These are phyloP conservation scores for Brachypteracias leptosomus DNA, from an alignment of 2,113 vertebrate species.

Conservation along the genomic window DNA sequence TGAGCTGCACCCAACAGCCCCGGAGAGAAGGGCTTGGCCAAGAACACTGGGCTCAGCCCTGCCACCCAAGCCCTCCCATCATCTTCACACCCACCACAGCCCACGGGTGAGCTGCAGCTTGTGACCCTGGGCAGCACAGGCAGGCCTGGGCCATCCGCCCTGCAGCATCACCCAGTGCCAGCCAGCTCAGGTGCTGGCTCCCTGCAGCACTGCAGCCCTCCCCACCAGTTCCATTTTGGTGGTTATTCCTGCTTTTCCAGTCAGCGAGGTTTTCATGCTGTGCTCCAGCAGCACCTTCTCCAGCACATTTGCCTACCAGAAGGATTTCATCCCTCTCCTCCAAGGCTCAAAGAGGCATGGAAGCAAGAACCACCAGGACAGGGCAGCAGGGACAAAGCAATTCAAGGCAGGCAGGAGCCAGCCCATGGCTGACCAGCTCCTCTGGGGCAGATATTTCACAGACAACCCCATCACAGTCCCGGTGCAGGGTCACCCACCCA, in stretches of 20 bases:
- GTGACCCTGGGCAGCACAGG: neutral
- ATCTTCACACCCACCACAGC: neutral
- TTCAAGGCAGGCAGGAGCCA: neutral
- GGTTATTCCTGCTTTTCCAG: slow-evolving; percentile 58
- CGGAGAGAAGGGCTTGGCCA: neutral
- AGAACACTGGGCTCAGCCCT: neutral
- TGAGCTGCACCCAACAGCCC: neutral
- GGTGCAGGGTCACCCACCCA: fast-evolving
- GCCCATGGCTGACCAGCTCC: neutral
- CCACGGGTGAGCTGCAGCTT: fast-evolving
- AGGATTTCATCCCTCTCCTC: neutral
- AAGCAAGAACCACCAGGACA: neutral
- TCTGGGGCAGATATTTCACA: neutral
- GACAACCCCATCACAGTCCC: neutral
- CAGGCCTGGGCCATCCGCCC: neutral
- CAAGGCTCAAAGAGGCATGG: fast-evolving
- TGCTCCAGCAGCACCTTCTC: neutral
- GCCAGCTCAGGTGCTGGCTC: neutral
- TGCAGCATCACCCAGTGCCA: neutral
- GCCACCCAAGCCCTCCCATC: neutral
- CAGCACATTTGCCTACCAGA: neutral
- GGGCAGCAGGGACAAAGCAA: neutral
- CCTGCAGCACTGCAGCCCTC: neutral
- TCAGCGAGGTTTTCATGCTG: neutral
- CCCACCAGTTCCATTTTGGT: neutral